Conservation (phyloP, 2,113 vertebrate species). For the Lates calcarifer region DNA sequence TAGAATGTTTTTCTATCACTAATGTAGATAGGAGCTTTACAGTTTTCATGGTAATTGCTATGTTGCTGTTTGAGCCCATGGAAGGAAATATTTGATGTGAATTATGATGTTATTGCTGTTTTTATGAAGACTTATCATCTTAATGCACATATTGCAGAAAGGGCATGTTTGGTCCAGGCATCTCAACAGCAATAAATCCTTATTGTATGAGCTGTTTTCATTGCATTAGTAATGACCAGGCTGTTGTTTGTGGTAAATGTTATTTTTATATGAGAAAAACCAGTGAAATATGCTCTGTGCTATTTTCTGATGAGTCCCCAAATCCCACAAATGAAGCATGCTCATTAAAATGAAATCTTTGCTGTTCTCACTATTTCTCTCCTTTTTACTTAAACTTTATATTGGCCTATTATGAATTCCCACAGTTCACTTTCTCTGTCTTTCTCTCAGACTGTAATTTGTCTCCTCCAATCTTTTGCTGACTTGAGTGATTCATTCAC, state of each 20-base stretch:
- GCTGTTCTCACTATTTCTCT: background rate
- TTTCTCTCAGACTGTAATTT: conserved; percentile 38
- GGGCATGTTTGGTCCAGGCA: background rate
- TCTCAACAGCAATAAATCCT: conserved; percentile 33
- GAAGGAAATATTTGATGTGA: conserved; percentile 25
- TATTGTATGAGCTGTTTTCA: background rate
- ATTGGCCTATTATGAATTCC: conserved; percentile 30
- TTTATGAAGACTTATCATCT: conserved; percentile 42
- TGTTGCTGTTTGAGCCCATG: conserved; percentile 23
- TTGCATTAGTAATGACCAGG: conserved; percentile 7
- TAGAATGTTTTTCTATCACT: conserved; percentile 27
- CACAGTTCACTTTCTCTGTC: conserved; percentile 13
- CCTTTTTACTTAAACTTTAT: background rate
- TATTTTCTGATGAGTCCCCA: background rate
- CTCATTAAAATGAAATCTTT: conserved; percentile 37
- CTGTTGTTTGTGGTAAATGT: background rate
- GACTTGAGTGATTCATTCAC: conserved; percentile 56
- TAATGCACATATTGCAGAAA: background rate
- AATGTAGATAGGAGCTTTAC: background rate
- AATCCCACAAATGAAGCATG: conserved; percentile 14
- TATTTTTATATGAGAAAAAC: conserved; percentile 21
- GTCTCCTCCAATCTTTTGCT: conserved; percentile 49
- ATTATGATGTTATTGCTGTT: conserved; percentile 31
- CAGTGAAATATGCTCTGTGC: background rate
- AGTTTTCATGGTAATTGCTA: conserved; percentile 42